Base-by-base conservation (phyloP, 2,113 vertebrate species). In the Coregonus clupeaformis region DNA sequence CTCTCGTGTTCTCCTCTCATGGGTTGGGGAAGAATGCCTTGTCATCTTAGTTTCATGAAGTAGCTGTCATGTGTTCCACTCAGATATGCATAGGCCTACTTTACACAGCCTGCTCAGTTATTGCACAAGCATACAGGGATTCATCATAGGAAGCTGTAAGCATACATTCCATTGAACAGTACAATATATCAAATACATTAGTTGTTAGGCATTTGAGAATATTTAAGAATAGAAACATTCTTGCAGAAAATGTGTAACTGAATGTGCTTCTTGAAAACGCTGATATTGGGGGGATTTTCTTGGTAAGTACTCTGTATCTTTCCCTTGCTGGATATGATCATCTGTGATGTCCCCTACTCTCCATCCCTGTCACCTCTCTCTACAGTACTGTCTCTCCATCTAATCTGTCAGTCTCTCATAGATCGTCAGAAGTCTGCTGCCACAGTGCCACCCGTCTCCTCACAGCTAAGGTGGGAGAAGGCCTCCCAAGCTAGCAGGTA, bases 401-500 rank as follows among this genome's bases (percentile, higher is more conserved):
- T 97, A 95, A 97, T 93, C 29, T 94, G 92, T 95, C 91, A 96
- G 96, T 96, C 92, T 97, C 93, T 97, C 91, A 84, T 95, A 97
- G 96, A 96, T 96, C 91, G 93, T 97, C 95, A 96, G 94, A 94
- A 98, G 95, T 89, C 92, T 97, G 94, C 95, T 96, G 94, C 95
- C 95, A 89, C 95, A 94, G 90, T 95, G 94, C 92, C 93, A 92
- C 88, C 94, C 93, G 88, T 91, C 90, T 87, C 90, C 95, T 85
- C 94, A 94, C 91, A 96, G 93, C 94, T 98, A 94, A 83, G 55
- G 74, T 80, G 45, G n/a, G 24, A 20, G 71, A 11, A 62, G 52
- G 25, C 57, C 27, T 72, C 72, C 76, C 45, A 55, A 42, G 68
- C 22, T 69, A 29, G 69, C 77, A 87, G 84, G 90, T 89, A 86